phyloP scores from a whole-genome alignment of 1,140 invertebrate genomes.

The Pararge aegeria region DNA sequence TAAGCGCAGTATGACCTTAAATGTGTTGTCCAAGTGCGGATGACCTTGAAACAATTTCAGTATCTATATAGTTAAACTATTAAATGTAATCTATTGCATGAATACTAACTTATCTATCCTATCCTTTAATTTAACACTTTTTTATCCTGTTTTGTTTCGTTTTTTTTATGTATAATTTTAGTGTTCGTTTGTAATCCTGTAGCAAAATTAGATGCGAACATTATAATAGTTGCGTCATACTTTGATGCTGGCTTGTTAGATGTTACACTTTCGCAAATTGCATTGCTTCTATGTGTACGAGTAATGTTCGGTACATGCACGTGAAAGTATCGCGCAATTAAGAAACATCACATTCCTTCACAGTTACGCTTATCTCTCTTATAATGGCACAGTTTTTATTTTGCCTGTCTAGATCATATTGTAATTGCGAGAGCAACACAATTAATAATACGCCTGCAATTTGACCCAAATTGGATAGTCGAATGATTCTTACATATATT shows the following conservation, averaged over 20 bases:
- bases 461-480: conserved; percentile 2
- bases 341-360: conserved; percentile 38
- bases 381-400: conserved; percentile 25
- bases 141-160: conserved; percentile 1
- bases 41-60: background rate
- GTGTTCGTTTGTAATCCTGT: background rate
- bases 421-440: background rate
- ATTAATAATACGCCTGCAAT: conserved; percentile 6
- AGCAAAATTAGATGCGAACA: background rate
- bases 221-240: conserved; percentile 30
- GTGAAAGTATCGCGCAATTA: conserved; percentile 38
- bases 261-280: conserved; percentile 36
- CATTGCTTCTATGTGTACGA: conserved; percentile 44
- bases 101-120: background rate
- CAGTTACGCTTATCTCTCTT: conserved; percentile 44
- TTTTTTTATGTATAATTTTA: conserved; percentile 2
- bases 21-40: background rate
- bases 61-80: background rate
- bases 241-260: conserved; percentile 14
- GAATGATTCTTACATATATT: background rate
- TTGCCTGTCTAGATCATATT: conserved; percentile 15
- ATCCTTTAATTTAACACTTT: background rate
- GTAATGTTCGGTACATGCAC: conserved; percentile 29
- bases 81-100: background rate
- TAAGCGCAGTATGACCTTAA: background rate